Evolutionary conservation across 1,140 invertebrate genomes (phyloP), one percentile per base, ranked within the genome.

Genomic region (Conus ventricosus): DNA sequence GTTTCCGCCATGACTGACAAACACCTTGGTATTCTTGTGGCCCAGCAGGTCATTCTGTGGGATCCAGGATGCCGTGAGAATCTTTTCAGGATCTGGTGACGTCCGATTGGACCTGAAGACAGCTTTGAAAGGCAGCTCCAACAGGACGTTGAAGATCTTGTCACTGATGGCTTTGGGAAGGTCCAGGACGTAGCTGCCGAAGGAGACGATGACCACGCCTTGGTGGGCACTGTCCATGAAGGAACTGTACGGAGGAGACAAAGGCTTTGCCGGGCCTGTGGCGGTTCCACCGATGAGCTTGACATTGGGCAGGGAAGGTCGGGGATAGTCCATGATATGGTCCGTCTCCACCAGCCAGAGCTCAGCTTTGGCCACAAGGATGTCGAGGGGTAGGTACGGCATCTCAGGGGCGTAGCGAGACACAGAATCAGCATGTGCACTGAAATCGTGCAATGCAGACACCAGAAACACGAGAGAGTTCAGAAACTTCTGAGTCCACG

Each of bases 1-100:
- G 55, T 97, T 96, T 0, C 97, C 97, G 27, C 96, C 97, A 91
- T 98, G 97, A 0, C 97, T 96, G 88, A 97, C 96, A 88, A 97
- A 97, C 0, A 96, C 96, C 71, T 96, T 93, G 93, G 90, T 90
- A 60, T 88, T 88, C 6, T 39, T 39, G 53, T 90, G 83, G 81
- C 83, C 89, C 75, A 90, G 63, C 63, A 90, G 87, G 63, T 90
- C 89, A 78, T 90, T 90, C 67, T 90, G 89, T 3, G 89, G 89
- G 17, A 90, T 86, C 89, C 89, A 90, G 25, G n/a, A 13, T 20
- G 83, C 85, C 57, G 89, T 86, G 55, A 88, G 63, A 10, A 90
- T 86, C n/a, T 82, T 88, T 53, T 20, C 76, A 1, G 84, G 89
- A n/a, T 88, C 76, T 23, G 89, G 86, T 4, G 87, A 90, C 1